Base-by-base conservation (phyloP, 2,113 vertebrate genomes). In the Psettodes erumei region DNA sequence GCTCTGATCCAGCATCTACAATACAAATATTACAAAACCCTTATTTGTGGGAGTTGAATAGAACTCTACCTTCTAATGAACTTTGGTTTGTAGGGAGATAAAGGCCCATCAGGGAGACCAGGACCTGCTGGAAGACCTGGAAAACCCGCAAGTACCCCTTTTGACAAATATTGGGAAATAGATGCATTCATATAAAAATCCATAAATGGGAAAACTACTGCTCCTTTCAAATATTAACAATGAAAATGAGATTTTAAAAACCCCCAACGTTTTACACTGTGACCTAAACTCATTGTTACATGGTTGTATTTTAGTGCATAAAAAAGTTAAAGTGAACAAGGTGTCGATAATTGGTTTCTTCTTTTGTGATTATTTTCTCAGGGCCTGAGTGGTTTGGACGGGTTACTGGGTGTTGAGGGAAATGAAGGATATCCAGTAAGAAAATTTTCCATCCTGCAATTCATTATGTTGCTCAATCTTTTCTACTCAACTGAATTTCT, bases 341-440 rank as follows among this genome's bases (percentile, higher is more conserved):
- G 3, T 50, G 0, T 32, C 40, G 10, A 42, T 19, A 9, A 59
- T n/a, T 66, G n/a, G 33, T 58, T 28, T n/a, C 63, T 64, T 55
- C 6, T 53, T 59, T 61, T 64, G 33, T 47, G 21, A 12, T 74
- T 21, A 21, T 58, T 2, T 35, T 71, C 21, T 83, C 66, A 95
- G 94, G 94, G 92, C 23, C 60, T 66, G 2, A 59, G 80, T 10
- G 94, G 92, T 28, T 81, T 92, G 73, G 93, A 94, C 45, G 94
- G 94, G 7, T 83, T 95, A 61, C 87, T 94, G 9, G 94, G 94
- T 48, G 93, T 95, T 42, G 84, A 89, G 61, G 94, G 94, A n/a
- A 95, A 87, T 54, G 92, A 93, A 79, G 94, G 94, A 0, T 86
- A 95, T 77, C 90, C 87, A 40, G 94, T 94, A 83, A 89, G 86